A percentile compares a stretch with the other conserved stretches of the same genome.
Evolutionary conservation across 2,888 invertebrate species (phyloP).

Genomic region (Ophion slaviceki): DNA sequence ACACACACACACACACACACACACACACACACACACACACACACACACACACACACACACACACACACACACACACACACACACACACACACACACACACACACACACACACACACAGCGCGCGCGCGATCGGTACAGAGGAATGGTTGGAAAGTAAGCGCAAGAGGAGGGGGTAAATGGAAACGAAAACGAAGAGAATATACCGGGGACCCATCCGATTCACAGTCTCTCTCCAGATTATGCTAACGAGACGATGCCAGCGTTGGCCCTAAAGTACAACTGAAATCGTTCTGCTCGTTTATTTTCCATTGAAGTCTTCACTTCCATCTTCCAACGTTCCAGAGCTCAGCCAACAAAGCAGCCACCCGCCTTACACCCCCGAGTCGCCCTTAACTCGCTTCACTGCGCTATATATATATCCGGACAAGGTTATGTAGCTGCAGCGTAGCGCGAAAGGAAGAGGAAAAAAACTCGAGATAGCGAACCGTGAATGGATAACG

Average conservation of each 20-base stretch:
- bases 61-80: no score
- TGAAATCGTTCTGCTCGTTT: conserved; percentile 59
- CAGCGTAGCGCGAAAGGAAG: neutral
- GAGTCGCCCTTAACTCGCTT: neutral
- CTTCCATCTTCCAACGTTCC: conserved; percentile 24
- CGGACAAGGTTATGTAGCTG: conserved; percentile 13
- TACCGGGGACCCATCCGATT: conserved; percentile 64
- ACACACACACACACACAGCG: no score
- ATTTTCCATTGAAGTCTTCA: conserved; percentile 67
- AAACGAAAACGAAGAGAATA: conserved; percentile 58
- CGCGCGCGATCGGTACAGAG: neutral
- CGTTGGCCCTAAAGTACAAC: conserved; percentile 61
- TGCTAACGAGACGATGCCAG: conserved; percentile 78
- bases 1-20: no score
- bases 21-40: no score
- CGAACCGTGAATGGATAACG: neutral
- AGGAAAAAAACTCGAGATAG: neutral
- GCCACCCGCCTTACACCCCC: conserved; percentile 2
- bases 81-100: no score
- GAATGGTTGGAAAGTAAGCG: conserved; percentile 25
- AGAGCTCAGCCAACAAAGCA: conserved; percentile 27
- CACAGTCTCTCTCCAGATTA: conserved; percentile 76
- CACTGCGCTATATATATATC: neutral
- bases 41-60: no score
- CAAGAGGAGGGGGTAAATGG: conserved; percentile 53